Evolutionary conservation across 1,140 invertebrate species (phyloP).

Genomic region (Gryon sp.): DNA sequence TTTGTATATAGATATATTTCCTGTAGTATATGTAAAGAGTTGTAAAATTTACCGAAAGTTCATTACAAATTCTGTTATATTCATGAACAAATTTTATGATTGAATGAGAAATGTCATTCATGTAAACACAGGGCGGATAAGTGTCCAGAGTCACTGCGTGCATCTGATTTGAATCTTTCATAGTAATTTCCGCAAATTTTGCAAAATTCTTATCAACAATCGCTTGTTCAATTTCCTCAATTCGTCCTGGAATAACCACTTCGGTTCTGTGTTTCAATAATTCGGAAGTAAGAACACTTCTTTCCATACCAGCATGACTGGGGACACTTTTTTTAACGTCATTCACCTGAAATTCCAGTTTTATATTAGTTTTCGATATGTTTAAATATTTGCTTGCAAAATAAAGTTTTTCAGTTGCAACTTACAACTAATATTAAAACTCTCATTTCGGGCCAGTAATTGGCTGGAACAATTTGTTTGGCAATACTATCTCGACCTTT

Average conservation of each 20-base stretch:
- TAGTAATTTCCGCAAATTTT: conserved; percentile 94
- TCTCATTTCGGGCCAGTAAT: conserved; percentile 95
- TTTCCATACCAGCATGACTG: conserved; percentile 96
- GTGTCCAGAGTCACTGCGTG: conserved; percentile 97
- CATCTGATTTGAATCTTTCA: conserved; percentile 98
- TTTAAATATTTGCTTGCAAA: too few species aligned
- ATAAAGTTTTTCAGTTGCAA: conserved; percentile 32
- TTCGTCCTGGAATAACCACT: conserved; percentile 86
- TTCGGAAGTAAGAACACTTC: conserved; percentile 89
- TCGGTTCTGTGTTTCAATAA: conserved; percentile 88
- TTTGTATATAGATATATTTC: too few species aligned
- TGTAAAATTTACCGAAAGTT: conserved; percentile 78
- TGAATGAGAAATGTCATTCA: conserved; percentile 92
- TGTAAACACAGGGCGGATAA: conserved; percentile 95
- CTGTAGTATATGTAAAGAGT: conserved; percentile 5
- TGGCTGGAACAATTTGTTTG: conserved; percentile 84
- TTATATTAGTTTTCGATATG: too few species aligned
- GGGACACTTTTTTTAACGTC: conserved; percentile 91
- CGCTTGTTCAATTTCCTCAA: conserved; percentile 86
- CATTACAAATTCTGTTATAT: conserved; percentile 86
- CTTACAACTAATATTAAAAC: conserved; percentile 93
- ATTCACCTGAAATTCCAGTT: conserved; percentile 86
- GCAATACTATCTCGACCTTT: conserved; percentile 93
- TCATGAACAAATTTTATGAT: conserved; percentile 90
- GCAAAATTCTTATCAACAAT: conserved; percentile 91